phyloP scores from a whole-genome alignment of 2,888 invertebrate genomes.

The Amiota communis region DNA sequence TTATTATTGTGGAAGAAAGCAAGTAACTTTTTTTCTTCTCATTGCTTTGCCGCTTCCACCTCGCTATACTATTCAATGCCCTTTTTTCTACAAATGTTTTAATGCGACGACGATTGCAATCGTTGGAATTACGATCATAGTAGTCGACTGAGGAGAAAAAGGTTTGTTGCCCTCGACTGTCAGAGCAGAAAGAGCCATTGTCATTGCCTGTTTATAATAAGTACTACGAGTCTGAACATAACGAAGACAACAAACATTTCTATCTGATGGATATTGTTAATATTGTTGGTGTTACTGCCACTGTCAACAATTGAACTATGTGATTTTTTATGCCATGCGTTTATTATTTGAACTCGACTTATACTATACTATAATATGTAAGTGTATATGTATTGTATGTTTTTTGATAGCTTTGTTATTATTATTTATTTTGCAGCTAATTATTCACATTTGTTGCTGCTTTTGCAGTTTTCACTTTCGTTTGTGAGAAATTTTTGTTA shows the following conservation, averaged over 20 bases:
- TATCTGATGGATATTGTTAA: conserved; percentile 7
- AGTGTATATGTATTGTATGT: not conserved
- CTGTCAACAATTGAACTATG: conserved; percentile 10
- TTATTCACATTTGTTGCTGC: conserved; percentile 57
- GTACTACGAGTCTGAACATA: too few relatives aligned
- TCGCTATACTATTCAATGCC: not conserved
- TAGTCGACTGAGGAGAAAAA: conserved; percentile 28
- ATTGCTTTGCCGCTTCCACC: not conserved
- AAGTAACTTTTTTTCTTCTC: conserved; percentile 8
- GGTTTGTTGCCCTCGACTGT: conserved; percentile 59
- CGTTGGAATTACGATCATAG: not conserved
- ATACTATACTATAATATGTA: too few relatives aligned
- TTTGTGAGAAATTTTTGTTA: conserved; percentile 59
- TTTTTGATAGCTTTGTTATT: not conserved
- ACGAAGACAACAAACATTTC: too few relatives aligned
- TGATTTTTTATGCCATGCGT: not conserved
- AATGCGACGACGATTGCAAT: not conserved
- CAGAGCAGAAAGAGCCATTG: conserved; percentile 48
- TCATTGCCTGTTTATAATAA: conserved; percentile 49
- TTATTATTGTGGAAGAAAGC: conserved; percentile 1
- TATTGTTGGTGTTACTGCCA: conserved; percentile 37
- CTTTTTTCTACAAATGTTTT: not conserved
- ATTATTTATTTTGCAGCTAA: conserved; percentile 50
- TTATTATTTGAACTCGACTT: too few relatives aligned
- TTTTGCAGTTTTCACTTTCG: conserved; percentile 62